Conservation (phyloP, 2,113 vertebrate genomes). For the human region GRCh38 chr19:11252501-11253000, state of each 20-base stretch:
- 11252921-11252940: constrained; percentile 94
- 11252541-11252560: constrained; percentile 87
- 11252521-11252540: constrained; percentile 90
- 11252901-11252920: constrained; percentile 89
- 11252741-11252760: neutral
- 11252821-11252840: constrained; percentile 89
- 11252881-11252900: constrained; percentile 87
- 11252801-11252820: constrained; percentile 92
- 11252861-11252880: constrained; percentile 90
- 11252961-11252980: neutral
- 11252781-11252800: constrained; percentile 87
- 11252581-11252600: neutral
- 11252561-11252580: constrained; percentile 8
- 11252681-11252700: neutral
- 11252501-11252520: constrained; percentile 92
- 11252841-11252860: constrained; percentile 91
- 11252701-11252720: neutral
- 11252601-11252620: neutral
- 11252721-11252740: accelerated
- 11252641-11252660: neutral
- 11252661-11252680: neutral
- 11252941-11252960: constrained; percentile 93
- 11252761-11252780: constrained; percentile 23
- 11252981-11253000: neutral
- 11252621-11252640: neutral